phyloP scores from a whole-genome alignment of 53 echinoderm and acorn worm species.

The Zoroaster sp. region DNA sequence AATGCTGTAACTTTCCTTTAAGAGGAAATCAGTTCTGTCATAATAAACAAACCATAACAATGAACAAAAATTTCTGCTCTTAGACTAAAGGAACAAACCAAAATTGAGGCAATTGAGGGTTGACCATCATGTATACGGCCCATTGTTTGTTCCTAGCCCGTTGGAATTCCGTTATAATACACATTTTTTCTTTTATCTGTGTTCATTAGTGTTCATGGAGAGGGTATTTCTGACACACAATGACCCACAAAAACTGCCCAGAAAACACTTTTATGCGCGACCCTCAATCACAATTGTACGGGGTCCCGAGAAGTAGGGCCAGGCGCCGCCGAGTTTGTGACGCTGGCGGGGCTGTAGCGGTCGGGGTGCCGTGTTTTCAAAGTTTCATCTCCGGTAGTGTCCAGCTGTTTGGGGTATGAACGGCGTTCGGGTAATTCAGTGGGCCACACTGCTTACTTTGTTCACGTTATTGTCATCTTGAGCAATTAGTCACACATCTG shows the following conservation, averaged over 20 bases:
- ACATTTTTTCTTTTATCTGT: not conserved
- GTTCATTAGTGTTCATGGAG: not conserved
- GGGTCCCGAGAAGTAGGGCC: not conserved
- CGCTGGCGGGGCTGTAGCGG: not conserved
- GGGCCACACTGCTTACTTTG: not conserved
- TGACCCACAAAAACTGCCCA: not conserved
- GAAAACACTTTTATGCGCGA: not conserved
- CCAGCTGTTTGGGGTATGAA: slow-evolving; percentile 9
- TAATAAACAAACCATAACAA: too few relatives aligned
- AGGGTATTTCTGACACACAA: not conserved
- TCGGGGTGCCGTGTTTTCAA: not conserved
- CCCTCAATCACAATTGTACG: slow-evolving; percentile 10
- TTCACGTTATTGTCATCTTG: slow-evolving; percentile 2
- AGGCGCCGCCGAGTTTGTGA: not conserved
- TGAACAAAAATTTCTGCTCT: too few relatives aligned
- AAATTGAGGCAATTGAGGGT: too few relatives aligned
- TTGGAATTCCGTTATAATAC: not conserved
- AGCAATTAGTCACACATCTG: slow-evolving; percentile 14
- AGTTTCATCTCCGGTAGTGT: not conserved
- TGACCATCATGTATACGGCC: not conserved
- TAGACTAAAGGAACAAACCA: too few relatives aligned
- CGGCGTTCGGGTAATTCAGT: not conserved
- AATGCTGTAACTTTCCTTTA: too few relatives aligned
- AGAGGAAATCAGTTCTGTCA: too few relatives aligned
- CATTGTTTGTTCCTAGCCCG: not conserved